phyloP scores from a whole-genome alignment of 2,888 invertebrate genomes.

The Epinotia nisella region DNA sequence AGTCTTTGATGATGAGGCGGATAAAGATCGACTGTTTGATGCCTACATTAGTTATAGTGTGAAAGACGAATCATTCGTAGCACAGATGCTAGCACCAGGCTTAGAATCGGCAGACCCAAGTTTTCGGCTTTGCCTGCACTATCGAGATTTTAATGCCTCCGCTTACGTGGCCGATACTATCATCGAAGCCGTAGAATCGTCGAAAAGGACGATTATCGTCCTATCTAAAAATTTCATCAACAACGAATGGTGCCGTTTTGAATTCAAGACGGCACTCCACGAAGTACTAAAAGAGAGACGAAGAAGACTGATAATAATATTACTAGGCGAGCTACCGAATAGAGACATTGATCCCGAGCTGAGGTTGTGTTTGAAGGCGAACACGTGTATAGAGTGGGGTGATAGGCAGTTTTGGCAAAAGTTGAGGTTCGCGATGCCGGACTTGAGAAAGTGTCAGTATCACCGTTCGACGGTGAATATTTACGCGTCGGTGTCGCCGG shows the following conservation, averaged over 20 bases:
- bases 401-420: constrained; percentile 99
- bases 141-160: constrained; percentile 95
- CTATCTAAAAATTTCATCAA: constrained; percentile 96
- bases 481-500: constrained; percentile 87
- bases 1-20: constrained; percentile 91
- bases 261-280: constrained; percentile 96
- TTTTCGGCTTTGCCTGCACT: constrained; percentile 95
- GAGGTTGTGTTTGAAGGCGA: constrained; percentile 94
- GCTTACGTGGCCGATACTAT: constrained; percentile 96
- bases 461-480: constrained; percentile 89
- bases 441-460: constrained; percentile 87
- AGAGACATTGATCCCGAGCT: constrained; percentile 96
- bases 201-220: constrained; percentile 94
- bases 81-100: constrained; percentile 94
- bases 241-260: constrained; percentile 97
- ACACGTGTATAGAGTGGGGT: constrained; percentile 96
- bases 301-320: constrained; percentile 94
- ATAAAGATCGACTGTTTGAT: constrained; percentile 95
- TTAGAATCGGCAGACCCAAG: constrained; percentile 92
- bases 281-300: constrained; percentile 94
- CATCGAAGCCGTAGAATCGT: constrained; percentile 95
- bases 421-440: constrained; percentile 95
- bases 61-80: constrained; percentile 96
- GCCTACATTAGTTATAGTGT: constrained; percentile 98
- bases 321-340: constrained; percentile 95